Evolutionary conservation across 2,888 invertebrate genomes (phyloP), one percentile per base, ranked within the genome.

Genomic region (Mactromeris polynyma): DNA sequence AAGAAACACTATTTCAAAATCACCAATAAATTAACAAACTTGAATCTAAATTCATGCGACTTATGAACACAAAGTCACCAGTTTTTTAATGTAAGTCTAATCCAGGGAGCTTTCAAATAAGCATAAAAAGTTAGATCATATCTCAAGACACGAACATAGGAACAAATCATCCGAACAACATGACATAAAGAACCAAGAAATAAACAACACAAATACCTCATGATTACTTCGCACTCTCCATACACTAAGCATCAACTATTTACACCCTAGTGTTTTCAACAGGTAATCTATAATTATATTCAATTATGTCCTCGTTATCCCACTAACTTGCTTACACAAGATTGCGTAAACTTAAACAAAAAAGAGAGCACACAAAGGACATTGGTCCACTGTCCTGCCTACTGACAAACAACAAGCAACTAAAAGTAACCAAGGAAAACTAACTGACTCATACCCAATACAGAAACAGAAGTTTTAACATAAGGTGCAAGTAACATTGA

Each of bases 191-290:
- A 26, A 73, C 73, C 73, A 73, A 33, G 3, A 31, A 38, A 83
- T 46, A 73, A 77, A 46, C 33, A 73, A 51, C 7, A 33, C 54
- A 77, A 84, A 46, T 54, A 84, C 84, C 84, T 84, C 84, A 84
- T 84, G 51, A 51, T 84, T 77, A 26, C 33, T 84, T 83, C 83
- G 73, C 73, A 38, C 77, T 21, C n/a, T 84, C 51, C 54, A 83
- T 40, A 64, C 83, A 46, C 1, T 9, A 26, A 83, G 81, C 85
- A 81, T 85, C 85, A 86, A 86, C 81, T 69, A 81, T 80, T 86
- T 64, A 86, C 85, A 86, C 85, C 81, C 81, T 81, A 42, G 42
- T 26, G 36, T 69, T 38, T 19, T 33, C 0, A 40, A 83, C 46
- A 33, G 58, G 4, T 73, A 73, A 33, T 73, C 73, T 73, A 73